phyloP scores from a whole-genome alignment of 1,140 invertebrate species.

The Meloidogyne chitwoodi region DNA sequence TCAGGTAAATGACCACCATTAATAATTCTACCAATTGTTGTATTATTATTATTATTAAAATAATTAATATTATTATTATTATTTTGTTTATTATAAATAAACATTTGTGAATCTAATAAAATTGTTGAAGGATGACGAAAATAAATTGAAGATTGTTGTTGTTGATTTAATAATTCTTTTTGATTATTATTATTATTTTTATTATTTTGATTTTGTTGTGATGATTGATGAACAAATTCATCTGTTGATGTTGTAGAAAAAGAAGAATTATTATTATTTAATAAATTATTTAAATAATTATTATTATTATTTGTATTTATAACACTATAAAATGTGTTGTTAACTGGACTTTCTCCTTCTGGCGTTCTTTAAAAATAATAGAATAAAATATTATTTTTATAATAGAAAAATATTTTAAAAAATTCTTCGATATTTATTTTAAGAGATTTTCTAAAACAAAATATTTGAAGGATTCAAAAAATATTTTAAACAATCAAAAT shows the following conservation, averaged over 20 bases:
- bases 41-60: background rate
- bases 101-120: background rate
- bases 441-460: no score
- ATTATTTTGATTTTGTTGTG: background rate
- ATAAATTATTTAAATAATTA: background rate
- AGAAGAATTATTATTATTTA: no score
- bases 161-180: no score
- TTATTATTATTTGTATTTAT: conserved; percentile 7
- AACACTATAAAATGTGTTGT: background rate
- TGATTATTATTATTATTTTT: background rate
- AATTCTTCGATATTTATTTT: no score
- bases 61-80: background rate
- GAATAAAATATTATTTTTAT: background rate
- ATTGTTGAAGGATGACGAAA: background rate
- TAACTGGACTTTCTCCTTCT: background rate
- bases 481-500: no score
- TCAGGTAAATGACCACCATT: conserved; percentile 37
- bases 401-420: no score
- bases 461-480: no score
- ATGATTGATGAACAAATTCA: background rate
- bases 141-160: background rate
- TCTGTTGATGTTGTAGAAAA: background rate
- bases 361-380: background rate
- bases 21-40: background rate
- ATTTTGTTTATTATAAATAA: background rate